These are phyloP conservation scores for Harpagifer antarcticus DNA, from an alignment of 2,797 vertebrate genomes.

Conservation along the genomic window DNA sequence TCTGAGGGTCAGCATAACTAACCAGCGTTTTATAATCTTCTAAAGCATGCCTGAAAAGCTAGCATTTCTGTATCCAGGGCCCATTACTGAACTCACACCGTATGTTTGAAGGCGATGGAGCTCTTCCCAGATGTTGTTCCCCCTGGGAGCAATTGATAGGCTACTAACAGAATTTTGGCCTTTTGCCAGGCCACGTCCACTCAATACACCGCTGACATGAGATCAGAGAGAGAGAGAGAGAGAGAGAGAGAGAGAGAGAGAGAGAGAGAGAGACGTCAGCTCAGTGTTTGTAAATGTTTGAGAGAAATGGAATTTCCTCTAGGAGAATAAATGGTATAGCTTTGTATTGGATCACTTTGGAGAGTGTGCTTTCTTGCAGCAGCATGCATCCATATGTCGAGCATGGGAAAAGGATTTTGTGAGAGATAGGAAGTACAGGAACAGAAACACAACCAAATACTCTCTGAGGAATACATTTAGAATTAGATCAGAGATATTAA, in stretches of 20 bases:
- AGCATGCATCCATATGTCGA: conserved; percentile 20
- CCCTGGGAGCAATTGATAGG: conserved; percentile 48
- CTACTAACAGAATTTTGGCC: conserved; percentile 52
- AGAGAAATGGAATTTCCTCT: conserved; percentile 52
- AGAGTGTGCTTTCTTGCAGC: conserved; percentile 28
- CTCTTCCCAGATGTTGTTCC: conserved; percentile 45
- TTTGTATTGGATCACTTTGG: conserved; percentile 49
- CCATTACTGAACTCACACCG: conserved; percentile 32
- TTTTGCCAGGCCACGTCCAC: conserved; percentile 20
- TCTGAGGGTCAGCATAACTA: conserved; percentile 21
- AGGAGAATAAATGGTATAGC: conserved; percentile 58
- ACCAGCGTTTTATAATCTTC: conserved; percentile 8
- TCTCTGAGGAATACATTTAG: conserved; percentile 36
- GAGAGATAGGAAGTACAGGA: conserved; percentile 9
- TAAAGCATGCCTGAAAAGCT: conserved; percentile 27
- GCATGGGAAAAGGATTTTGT: not conserved
- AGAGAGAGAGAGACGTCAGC: conserved; percentile 43
- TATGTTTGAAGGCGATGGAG: conserved; percentile 22
- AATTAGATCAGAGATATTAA: conserved; percentile 43
- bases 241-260: conserved; percentile 21
- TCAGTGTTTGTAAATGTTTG: conserved; percentile 66
- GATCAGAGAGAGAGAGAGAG: conserved; percentile 26
- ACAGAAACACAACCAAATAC: conserved; percentile 19
- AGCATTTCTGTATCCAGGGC: conserved; percentile 19
- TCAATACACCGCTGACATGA: conserved; percentile 37